Evolutionary conservation across 2,888 invertebrate genomes (phyloP).

Genomic region (Formica aserva): DNA sequence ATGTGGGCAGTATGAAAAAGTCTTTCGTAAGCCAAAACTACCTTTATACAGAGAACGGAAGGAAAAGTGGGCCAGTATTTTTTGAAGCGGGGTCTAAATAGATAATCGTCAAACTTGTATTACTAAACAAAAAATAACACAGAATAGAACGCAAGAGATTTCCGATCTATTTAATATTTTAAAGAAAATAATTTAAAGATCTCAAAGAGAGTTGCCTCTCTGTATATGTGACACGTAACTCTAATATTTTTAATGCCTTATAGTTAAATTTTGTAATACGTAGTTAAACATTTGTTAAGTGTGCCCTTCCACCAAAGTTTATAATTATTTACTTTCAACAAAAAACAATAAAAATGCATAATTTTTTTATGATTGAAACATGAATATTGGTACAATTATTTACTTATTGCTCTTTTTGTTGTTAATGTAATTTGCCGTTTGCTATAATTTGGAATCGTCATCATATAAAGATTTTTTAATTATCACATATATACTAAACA

Average conservation of each 20-base stretch:
- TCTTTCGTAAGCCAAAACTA: constrained; percentile 47
- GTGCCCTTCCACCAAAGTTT: too few species aligned
- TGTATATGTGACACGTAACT: not conserved
- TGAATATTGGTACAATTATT: not conserved
- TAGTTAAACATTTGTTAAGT: too few species aligned
- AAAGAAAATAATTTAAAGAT: not conserved
- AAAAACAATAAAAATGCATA: too few species aligned
- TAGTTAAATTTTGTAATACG: not conserved
- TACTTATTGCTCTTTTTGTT: not conserved
- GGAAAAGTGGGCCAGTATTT: constrained; percentile 28
- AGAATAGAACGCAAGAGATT: not conserved
- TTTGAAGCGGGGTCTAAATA: not conserved
- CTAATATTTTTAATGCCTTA: not conserved
- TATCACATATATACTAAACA: not conserved
- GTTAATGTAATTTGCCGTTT: not conserved
- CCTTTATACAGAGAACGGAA: not conserved
- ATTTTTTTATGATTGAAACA: too few species aligned
- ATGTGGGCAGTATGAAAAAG: constrained; percentile 56
- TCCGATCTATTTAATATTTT: constrained; percentile 11
- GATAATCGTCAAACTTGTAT: not conserved
- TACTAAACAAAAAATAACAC: not conserved
- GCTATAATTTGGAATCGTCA: not conserved
- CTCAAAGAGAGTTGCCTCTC: not conserved
- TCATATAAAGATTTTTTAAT: not conserved
- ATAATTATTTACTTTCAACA: too few species aligned